Conservation (phyloP, 2,113 vertebrate genomes). For the Zosterops lateralis region DNA sequence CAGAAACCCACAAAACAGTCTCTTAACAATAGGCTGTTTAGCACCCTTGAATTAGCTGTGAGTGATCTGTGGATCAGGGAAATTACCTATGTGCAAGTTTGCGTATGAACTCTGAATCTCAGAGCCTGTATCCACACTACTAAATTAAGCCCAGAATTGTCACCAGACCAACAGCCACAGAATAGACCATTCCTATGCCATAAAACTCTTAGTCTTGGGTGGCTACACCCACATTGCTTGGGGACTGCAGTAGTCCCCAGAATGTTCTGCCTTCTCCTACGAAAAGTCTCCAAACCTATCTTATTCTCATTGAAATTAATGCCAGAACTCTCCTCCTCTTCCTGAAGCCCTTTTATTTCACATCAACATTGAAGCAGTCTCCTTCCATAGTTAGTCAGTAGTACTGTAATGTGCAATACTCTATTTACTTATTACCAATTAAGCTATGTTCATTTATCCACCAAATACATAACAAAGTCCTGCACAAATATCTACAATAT, state of each 20-base stretch:
- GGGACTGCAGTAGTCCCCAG: background rate
- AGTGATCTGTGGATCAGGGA: background rate
- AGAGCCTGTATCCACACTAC: background rate
- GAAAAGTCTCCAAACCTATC: background rate
- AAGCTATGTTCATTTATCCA: background rate
- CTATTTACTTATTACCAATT: background rate
- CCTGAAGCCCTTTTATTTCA: background rate
- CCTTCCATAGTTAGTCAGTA: background rate
- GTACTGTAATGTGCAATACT: background rate
- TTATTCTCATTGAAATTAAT: background rate
- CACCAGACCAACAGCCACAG: background rate
- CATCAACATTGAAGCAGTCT: background rate
- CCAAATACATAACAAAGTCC: background rate
- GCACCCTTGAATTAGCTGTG: background rate
- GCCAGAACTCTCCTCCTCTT: background rate
- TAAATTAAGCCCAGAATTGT: background rate
- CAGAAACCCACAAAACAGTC: background rate
- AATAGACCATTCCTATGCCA: background rate
- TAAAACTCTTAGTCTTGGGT: background rate
- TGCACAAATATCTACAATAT: background rate
- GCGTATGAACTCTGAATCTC: background rate
- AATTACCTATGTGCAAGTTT: background rate
- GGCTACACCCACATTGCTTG: background rate
- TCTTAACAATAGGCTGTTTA: background rate
- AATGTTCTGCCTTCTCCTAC: background rate